Percentiles rank a stretch among this genome's conserved stretches.
phyloP scores from a whole-genome alignment of 2,888 invertebrate genomes.

The Merodon equestris region DNA sequence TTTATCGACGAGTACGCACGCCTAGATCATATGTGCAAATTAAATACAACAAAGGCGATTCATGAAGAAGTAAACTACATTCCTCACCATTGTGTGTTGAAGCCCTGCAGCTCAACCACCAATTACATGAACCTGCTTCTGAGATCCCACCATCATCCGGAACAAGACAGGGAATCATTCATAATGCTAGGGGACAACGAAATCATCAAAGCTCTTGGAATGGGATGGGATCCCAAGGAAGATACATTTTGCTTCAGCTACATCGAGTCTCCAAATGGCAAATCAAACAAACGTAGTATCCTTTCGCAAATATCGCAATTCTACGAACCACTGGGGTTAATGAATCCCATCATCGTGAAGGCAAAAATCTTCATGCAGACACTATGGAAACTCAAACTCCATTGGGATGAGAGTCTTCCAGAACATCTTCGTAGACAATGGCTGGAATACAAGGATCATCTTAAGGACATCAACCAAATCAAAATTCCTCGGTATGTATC shows the following conservation, averaged over 20 bases:
- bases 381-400: constrained; percentile 2
- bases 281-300: constrained; percentile 46
- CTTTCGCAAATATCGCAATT: constrained; percentile 37
- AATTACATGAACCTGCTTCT: constrained; percentile 12
- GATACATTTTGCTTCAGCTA: constrained; percentile 34
- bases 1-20: constrained; percentile 21
- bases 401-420: constrained; percentile 2
- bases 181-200: constrained; percentile 32
- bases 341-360: constrained; percentile 48
- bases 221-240: constrained; percentile 43
- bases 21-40: constrained; percentile 15
- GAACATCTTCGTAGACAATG: neutral
- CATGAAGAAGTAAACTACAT: constrained; percentile 18
- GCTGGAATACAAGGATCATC: constrained; percentile 7
- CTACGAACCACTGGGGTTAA: constrained; percentile 40
- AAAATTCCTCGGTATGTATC: constrained; percentile 27
- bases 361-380: constrained; percentile 47
- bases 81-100: constrained; percentile 36
- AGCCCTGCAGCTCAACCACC: constrained; percentile 10
- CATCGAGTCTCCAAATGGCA: constrained; percentile 4
- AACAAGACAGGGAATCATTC: constrained; percentile 2
- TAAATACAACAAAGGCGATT: constrained; percentile 24
- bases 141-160: constrained; percentile 7
- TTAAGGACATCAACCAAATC: constrained; percentile 15
- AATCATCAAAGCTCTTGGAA: constrained; percentile 36